These are phyloP conservation scores for Limonius californicus DNA, from an alignment of 1,140 invertebrate genomes.

Conservation along the genomic window DNA sequence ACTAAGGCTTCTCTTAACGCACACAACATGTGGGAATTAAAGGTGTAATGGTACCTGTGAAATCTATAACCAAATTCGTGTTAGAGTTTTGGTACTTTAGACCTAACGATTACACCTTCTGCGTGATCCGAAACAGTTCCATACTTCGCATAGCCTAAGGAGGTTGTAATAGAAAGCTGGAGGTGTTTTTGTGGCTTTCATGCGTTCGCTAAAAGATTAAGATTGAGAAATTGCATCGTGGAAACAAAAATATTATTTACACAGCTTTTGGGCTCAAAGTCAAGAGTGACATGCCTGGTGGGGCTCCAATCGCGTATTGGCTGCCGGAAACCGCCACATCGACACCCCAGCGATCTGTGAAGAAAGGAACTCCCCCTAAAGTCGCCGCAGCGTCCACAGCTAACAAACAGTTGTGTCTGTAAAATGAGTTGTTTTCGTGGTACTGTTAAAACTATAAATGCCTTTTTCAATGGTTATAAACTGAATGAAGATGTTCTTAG, in stretches of 20 bases:
- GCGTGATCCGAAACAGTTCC: constrained; percentile 57
- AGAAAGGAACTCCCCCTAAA: constrained; percentile 70
- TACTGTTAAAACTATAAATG: too few species aligned
- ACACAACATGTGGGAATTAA: constrained; percentile 69
- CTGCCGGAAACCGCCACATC: constrained; percentile 80
- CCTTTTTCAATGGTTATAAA: too few species aligned
- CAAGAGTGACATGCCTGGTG: constrained; percentile 81
- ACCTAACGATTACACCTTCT: too few species aligned
- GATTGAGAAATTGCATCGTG: too few species aligned
- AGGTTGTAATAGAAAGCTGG: background rate
- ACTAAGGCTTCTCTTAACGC: constrained; percentile 72
- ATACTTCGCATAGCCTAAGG: constrained; percentile 63
- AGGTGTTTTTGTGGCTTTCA: background rate
- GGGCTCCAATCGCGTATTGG: constrained; percentile 79
- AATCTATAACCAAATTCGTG: too few species aligned
- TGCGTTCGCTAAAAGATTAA: constrained; percentile 47
- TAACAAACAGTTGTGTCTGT: constrained; percentile 67
- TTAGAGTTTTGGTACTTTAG: too few species aligned
- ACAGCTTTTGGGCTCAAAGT: constrained; percentile 78
- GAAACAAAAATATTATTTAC: constrained; percentile 49
- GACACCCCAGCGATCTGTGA: constrained; percentile 73
- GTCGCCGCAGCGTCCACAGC: constrained; percentile 84
- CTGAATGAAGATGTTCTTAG: too few species aligned
- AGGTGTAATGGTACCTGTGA: constrained; percentile 81
- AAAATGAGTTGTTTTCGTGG: too few species aligned